These are phyloP conservation scores for Botrylloides violaceus DNA, from an alignment of 23 tunicate species.

Conservation along the genomic window DNA sequence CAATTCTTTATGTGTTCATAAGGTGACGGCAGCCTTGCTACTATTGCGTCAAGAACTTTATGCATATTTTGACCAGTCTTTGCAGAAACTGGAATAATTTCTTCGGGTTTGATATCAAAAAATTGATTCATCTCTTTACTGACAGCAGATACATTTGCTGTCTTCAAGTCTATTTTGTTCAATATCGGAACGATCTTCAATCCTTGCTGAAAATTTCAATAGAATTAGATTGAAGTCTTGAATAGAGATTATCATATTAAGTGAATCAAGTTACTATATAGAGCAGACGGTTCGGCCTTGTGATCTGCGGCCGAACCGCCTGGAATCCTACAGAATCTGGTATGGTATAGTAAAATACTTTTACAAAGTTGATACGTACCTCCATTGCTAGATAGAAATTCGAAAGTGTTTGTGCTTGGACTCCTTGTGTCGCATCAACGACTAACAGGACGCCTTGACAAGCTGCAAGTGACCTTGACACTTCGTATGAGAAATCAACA, in stretches of 20 bases:
- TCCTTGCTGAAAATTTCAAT: slow-evolving; percentile 33
- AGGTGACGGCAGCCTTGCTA: slow-evolving; percentile 63
- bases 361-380: slow-evolving; percentile 19
- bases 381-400: slow-evolving; percentile 85
- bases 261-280: neutral
- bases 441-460: slow-evolving; percentile 93
- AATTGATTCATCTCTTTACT: slow-evolving; percentile 44
- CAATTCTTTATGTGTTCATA: neutral
- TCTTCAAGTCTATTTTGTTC: slow-evolving; percentile 72
- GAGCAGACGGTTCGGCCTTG: no score
- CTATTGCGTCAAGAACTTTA: slow-evolving; percentile 53
- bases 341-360: neutral
- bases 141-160: slow-evolving; percentile 60
- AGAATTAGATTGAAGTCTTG: no score
- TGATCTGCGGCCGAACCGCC: no score
- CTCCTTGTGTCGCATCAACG: slow-evolving; percentile 97
- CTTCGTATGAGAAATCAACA: slow-evolving; percentile 92
- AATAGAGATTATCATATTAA: no score
- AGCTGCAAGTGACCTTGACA: slow-evolving; percentile 76
- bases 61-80: slow-evolving; percentile 56
- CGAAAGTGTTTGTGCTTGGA: slow-evolving; percentile 91
- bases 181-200: slow-evolving; percentile 67
- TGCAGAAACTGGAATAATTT: slow-evolving; percentile 61
- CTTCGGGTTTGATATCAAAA: slow-evolving; percentile 47
- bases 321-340: no score